Evolutionary conservation across 2,113 vertebrate species (phyloP).

Genomic region (Catagonus wagneri): DNA sequence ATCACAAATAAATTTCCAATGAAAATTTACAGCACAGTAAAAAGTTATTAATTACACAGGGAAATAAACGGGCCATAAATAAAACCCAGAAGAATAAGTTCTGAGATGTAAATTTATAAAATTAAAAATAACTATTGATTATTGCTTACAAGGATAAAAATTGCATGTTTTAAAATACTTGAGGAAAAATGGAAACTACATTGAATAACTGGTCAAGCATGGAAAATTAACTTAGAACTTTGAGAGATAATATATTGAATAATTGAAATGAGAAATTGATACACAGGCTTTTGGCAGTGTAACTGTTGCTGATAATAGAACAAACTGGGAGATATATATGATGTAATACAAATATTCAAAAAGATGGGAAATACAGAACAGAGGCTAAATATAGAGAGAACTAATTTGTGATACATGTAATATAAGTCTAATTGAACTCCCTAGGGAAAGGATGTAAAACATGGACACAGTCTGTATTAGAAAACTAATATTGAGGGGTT

Average conservation of each 20-base stretch:
- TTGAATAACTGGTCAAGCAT: neutral
- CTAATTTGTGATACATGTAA: neutral
- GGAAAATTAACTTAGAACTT: neutral
- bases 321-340: neutral
- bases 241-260: neutral
- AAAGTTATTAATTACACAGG: neutral
- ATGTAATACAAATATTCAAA: neutral
- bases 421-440: neutral
- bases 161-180: neutral
- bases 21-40: slow-evolving; percentile 18
- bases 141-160: neutral
- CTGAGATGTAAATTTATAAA: neutral
- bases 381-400: neutral
- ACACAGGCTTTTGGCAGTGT: neutral
- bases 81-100: neutral
- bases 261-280: neutral
- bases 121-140: neutral
- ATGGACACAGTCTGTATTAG: neutral
- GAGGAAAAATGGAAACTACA: neutral
- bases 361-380: neutral
- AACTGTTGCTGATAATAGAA: neutral
- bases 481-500: neutral
- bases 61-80: neutral
- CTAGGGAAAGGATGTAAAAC: neutral
- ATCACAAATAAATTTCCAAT: slow-evolving; percentile 23